Conservation (phyloP, 1,140 invertebrate genomes). For the Neodiprion lecontei region DNA sequence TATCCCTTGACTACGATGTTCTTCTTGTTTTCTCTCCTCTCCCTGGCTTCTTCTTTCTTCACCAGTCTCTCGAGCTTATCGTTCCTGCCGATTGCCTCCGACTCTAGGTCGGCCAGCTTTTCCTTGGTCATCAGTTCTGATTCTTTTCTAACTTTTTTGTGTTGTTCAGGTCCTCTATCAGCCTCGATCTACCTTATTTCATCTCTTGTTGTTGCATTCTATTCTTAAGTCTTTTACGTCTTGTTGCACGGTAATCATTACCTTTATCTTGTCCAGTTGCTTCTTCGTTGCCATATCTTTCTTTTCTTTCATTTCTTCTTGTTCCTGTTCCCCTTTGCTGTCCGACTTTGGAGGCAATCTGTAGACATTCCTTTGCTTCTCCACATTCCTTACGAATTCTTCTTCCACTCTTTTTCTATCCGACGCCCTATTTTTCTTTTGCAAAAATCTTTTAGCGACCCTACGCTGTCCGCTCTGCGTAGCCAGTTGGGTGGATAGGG, state of each 20-base stretch:
- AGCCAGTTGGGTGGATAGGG: neutral
- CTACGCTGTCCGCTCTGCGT: neutral
- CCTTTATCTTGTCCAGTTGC: slow-evolving; percentile 3
- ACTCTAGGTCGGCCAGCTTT: neutral
- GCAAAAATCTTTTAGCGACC: neutral
- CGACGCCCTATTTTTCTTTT: neutral
- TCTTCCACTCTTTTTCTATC: neutral
- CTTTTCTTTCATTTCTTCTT: neutral
- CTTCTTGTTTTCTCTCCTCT: neutral
- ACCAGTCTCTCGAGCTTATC: neutral
- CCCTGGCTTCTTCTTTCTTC: neutral
- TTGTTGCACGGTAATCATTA: neutral
- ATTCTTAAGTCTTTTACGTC: neutral
- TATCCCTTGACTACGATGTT: neutral
- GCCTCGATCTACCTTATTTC: neutral
- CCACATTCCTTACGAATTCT: neutral
- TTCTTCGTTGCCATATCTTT: neutral
- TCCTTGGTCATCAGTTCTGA: neutral
- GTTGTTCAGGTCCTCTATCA: neutral
- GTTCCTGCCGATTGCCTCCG: neutral
- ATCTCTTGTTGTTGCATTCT: neutral
- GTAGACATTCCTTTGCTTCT: neutral
- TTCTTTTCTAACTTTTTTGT: neutral
- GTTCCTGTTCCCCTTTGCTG: neutral
- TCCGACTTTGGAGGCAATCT: neutral